Conservation (phyloP, 2,113 vertebrate species). For the Dipodomys spectabilis region DNA sequence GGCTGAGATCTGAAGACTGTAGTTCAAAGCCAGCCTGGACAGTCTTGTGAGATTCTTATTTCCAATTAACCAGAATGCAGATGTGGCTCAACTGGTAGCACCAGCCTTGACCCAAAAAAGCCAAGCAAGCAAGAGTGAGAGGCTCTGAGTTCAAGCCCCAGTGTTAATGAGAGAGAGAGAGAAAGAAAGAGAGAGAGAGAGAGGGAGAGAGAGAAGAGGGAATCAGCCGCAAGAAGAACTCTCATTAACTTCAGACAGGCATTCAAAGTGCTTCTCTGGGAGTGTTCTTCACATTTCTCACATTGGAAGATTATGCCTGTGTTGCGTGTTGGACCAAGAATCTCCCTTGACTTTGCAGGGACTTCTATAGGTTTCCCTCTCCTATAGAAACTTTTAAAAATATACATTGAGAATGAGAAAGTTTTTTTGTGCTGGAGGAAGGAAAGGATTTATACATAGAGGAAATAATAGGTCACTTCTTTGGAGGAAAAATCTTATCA, state of each 20-base stretch:
- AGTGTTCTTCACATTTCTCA: background rate
- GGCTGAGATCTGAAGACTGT: too few species aligned
- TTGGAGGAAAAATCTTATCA: constrained; percentile 15
- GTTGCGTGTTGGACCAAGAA: background rate
- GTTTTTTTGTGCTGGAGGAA: accelerated
- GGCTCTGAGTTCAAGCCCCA: too few species aligned
- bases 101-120: too few species aligned
- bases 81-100: too few species aligned
- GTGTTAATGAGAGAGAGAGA: too few species aligned
- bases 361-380: background rate
- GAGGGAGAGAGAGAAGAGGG: too few species aligned
- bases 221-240: background rate
- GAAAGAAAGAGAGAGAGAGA: too few species aligned
- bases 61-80: too few species aligned
- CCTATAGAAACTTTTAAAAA: background rate
- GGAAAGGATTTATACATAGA: background rate
- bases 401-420: background rate
- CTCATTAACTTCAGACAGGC: background rate
- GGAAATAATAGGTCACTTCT: background rate
- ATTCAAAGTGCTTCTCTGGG: background rate
- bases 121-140: too few species aligned
- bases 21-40: too few species aligned
- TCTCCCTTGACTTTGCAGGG: constrained; percentile 43
- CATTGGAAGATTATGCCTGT: background rate
- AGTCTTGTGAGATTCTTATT: too few species aligned